Evolutionary conservation across 2,888 invertebrate genomes (phyloP).

Genomic region (Chloroclystis v-ata): DNA sequence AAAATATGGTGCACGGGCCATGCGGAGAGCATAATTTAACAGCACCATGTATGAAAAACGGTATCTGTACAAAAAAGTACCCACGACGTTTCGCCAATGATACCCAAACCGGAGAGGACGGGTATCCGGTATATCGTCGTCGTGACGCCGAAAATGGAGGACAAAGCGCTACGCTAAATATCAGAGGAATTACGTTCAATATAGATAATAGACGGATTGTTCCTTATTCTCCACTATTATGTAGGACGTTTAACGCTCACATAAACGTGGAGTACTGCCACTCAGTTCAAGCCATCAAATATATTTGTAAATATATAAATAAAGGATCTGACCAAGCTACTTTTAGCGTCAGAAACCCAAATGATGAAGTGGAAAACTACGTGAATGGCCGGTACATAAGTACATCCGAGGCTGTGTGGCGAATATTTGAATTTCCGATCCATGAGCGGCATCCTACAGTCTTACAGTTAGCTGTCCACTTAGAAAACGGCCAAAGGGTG

Average conservation of each 20-base stretch:
- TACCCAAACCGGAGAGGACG: constrained; percentile 11
- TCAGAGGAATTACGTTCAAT: not conserved
- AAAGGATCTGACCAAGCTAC: constrained; percentile 30
- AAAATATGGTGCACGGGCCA: constrained; percentile 6
- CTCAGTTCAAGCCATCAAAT: constrained; percentile 24
- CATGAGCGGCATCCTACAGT: constrained; percentile 29
- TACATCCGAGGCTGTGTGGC: constrained; percentile 28
- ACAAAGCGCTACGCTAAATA: not conserved
- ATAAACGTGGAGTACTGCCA: constrained; percentile 3
- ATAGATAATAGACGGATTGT: constrained; percentile 3
- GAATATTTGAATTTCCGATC: constrained; percentile 24
- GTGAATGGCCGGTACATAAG: constrained; percentile 27
- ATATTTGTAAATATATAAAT: constrained; percentile 30
- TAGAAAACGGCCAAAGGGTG: constrained; percentile 23
- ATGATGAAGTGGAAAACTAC: constrained; percentile 3
- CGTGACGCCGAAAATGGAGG: not conserved
- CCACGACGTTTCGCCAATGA: not conserved
- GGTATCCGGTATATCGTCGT: constrained; percentile 1
- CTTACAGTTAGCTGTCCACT: constrained; percentile 23
- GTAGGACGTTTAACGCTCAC: not conserved
- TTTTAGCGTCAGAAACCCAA: constrained; percentile 3
- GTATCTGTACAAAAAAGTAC: constrained; percentile 4
- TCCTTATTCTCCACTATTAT: constrained; percentile 1
- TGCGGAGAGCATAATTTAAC: not conserved
- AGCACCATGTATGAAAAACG: constrained; percentile 6